A percentile compares a stretch with the other conserved stretches of the same genome.
Evolutionary conservation across 2,113 vertebrate species (phyloP).

Genomic region (Malurus elegans): DNA sequence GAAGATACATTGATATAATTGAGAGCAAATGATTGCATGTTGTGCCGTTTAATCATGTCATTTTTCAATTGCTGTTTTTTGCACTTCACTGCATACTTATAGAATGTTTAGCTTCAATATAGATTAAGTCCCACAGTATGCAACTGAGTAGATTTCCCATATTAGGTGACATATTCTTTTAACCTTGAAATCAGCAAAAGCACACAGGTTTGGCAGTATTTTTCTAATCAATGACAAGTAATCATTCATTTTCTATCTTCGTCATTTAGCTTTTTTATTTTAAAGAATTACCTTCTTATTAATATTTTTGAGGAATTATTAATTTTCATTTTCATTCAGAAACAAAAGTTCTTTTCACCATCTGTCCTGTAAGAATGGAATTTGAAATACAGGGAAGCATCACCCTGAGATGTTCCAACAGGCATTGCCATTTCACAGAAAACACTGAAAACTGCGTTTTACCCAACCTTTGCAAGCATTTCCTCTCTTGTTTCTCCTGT

Average conservation of each 20-base stretch:
- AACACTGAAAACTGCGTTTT: neutral
- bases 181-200: conserved; percentile 69
- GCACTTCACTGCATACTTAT: conserved; percentile 78
- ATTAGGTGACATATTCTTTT: conserved; percentile 65
- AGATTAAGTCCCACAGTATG: conserved; percentile 71
- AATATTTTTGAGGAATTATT: conserved; percentile 1
- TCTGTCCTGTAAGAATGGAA: neutral
- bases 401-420: neutral
- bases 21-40: conserved; percentile 85
- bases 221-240: conserved; percentile 56
- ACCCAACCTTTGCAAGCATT: neutral
- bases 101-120: conserved; percentile 79
- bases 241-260: conserved; percentile 56
- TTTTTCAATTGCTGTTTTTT: conserved; percentile 84
- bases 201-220: conserved; percentile 38
- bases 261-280: conserved; percentile 25
- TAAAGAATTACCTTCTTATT: conserved; percentile 18
- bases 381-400: neutral
- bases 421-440: neutral
- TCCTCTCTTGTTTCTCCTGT: neutral
- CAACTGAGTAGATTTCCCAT: conserved; percentile 51
- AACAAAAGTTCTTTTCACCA: neutral
- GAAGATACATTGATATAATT: conserved; percentile 86
- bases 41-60: conserved; percentile 84
- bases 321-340: neutral